These are phyloP conservation scores for Nematostella vectensis DNA, from an alignment of 92 coral and sea anemone genomes.

Conservation along the genomic window DNA sequence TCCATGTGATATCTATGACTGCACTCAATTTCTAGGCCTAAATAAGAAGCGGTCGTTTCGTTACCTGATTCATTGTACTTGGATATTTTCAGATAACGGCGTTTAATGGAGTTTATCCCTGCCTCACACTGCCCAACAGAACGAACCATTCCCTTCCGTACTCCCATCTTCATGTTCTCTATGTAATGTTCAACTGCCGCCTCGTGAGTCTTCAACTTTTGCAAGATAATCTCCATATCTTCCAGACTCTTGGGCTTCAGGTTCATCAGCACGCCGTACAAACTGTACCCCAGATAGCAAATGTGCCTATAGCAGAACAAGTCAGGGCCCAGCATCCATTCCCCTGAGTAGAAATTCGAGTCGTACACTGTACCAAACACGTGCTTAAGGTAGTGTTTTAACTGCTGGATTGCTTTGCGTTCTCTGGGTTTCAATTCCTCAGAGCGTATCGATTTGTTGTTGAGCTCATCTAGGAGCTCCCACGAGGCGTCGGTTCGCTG, in stretches of 20 bases:
- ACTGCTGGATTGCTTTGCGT: constrained; percentile 65
- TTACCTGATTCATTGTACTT: constrained; percentile 66
- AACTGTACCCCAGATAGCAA: constrained; percentile 38
- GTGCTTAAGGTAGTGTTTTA: constrained; percentile 69
- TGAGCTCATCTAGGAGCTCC: constrained; percentile 45
- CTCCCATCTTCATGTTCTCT: constrained; percentile 77
- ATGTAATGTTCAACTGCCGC: constrained; percentile 58
- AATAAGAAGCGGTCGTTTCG: too few relatives aligned
- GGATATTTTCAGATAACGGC: constrained; percentile 48
- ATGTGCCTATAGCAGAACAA: constrained; percentile 68
- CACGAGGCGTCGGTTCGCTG: constrained; percentile 61
- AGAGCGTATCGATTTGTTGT: constrained; percentile 8
- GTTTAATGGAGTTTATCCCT: constrained; percentile 65
- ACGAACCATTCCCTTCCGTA: constrained; percentile 71
- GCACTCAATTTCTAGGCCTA: too few relatives aligned
- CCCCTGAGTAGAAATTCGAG: constrained; percentile 73
- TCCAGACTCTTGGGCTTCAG: constrained; percentile 41
- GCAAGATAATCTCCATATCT: constrained; percentile 26
- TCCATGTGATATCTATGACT: too few relatives aligned
- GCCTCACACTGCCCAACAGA: constrained; percentile 64
- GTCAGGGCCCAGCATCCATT: constrained; percentile 98
- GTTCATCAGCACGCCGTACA: constrained; percentile 26
- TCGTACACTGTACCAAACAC: constrained; percentile 76
- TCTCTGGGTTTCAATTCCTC: constrained; percentile 56
- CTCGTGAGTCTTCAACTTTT: constrained; percentile 48